Evolutionary conservation across 2,888 invertebrate genomes (phyloP), one percentile per base, ranked within the genome.

Genomic region (Dorcus parallelipipedus): DNA sequence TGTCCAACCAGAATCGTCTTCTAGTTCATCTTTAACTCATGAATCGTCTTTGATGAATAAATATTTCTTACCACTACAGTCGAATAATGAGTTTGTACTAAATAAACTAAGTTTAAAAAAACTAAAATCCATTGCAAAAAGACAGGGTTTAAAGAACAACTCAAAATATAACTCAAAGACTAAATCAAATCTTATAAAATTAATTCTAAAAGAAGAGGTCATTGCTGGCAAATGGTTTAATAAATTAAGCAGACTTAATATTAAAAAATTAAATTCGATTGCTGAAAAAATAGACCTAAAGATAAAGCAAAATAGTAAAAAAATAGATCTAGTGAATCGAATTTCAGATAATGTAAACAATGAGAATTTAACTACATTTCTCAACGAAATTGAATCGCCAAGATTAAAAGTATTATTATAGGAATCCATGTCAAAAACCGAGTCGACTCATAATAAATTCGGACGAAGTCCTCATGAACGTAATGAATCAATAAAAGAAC

Each of bases 191-290:
- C 10, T 41, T 7, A 26, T 26, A 26, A 41, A 41, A 14, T 41
- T 14, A 41, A 41, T 41, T 41, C 41, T 41, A 41, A 41, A 41
- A 10, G 7, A 41, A 41, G 14, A 41, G 4, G 3, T 52, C 2
- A 48, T 49, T 52, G 53, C 48, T 10, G 53, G 43, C 53, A 47
- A 49, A 3, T 52, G 53, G 53, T 52, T 52, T 52, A 45, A 52
- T 52, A 52, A 52, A 52, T 52, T 56, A 56, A 56, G n/a, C 41
- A 56, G 47, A 52, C 51, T 45, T 20, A 56, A 52, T 56, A 52
- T 56, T 56, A 56, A 56, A 56, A 56, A 56, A 56, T 52, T 56
- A 56, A 56, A 52, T 41, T 20, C 45, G n/a, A 56, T 56, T 51
- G 56, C 50, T 51, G 42, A 56, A 56, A 56, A 56, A 51, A 20